phyloP scores from a whole-genome alignment of 2,888 invertebrate genomes.

The Oxycera nigricornis region DNA sequence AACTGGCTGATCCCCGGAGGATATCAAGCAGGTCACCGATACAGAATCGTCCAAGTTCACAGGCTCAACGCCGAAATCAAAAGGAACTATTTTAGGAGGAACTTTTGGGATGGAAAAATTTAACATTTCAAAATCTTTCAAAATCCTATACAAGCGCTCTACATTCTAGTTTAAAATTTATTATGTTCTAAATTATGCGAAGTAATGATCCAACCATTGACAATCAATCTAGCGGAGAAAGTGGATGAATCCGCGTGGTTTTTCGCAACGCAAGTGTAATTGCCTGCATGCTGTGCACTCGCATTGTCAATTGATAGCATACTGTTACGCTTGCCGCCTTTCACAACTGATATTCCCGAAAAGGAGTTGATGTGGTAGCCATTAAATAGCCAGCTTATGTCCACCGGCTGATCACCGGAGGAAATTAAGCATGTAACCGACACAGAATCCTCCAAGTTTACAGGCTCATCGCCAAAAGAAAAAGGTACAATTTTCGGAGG shows the following conservation, averaged over 20 bases:
- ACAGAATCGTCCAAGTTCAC: conserved; percentile 67
- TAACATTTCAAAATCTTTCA: neutral
- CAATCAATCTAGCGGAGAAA: conserved; percentile 61
- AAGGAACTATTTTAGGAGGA: conserved; percentile 73
- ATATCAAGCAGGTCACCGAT: conserved; percentile 64
- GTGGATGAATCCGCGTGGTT: conserved; percentile 66
- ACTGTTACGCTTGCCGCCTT: conserved; percentile 66
- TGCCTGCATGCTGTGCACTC: conserved; percentile 69
- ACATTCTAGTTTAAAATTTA: no score
- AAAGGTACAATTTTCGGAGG: conserved; percentile 80
- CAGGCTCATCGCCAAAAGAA: conserved; percentile 75
- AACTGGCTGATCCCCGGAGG: conserved; percentile 68
- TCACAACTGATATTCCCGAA: conserved; percentile 55
- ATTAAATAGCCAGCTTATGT: conserved; percentile 70
- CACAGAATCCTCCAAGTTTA: conserved; percentile 75
- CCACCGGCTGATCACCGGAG: conserved; percentile 73
- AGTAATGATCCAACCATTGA: conserved; percentile 60
- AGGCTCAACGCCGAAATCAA: conserved; percentile 70
- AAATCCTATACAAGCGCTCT: neutral
- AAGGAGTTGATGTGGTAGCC: conserved; percentile 54
- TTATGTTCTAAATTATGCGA: no score
- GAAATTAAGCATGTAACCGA: conserved; percentile 75
- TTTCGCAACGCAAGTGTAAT: conserved; percentile 70
- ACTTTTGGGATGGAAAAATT: conserved; percentile 64
- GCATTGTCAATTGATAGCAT: conserved; percentile 72